A percentile compares a stretch with the other conserved stretches of the same genome.
Evolutionary conservation across 2,888 invertebrate genomes (phyloP).

Genomic region (Empis livida): DNA sequence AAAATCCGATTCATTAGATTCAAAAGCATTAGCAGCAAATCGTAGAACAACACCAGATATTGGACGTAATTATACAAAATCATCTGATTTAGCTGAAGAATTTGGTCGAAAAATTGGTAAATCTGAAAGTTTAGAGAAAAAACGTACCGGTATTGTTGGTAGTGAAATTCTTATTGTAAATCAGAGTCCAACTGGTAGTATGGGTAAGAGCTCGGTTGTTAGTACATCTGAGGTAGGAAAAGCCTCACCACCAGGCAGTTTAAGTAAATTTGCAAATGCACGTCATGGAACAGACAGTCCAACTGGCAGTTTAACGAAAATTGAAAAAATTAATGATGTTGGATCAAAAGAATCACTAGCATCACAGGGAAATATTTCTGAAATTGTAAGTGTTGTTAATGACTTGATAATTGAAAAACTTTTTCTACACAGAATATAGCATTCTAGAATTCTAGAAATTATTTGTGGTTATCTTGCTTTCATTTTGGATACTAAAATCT

Average conservation of each 20-base stretch:
- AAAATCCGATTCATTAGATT: slow-evolving; percentile 34
- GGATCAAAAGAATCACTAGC: slow-evolving; percentile 37
- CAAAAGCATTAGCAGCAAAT: slow-evolving; percentile 28
- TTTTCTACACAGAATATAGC: too few species aligned
- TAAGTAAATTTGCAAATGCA: slow-evolving; percentile 19
- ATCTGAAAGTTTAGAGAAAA: slow-evolving; percentile 32
- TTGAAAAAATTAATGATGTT: slow-evolving; percentile 17
- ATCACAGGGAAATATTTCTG: slow-evolving; percentile 34
- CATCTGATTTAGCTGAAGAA: slow-evolving; percentile 33
- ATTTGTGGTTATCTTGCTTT: too few species aligned
- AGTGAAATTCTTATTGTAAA: slow-evolving; percentile 10
- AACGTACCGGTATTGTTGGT: slow-evolving; percentile 1
- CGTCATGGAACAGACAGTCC: slow-evolving; percentile 19
- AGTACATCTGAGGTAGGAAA: slow-evolving; percentile 16
- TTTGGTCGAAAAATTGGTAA: slow-evolving; percentile 33
- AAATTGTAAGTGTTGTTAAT: slow-evolving; percentile 21
- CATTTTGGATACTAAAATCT: too few species aligned
- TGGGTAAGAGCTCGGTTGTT: slow-evolving; percentile 24
- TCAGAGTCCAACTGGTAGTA: slow-evolving; percentile 30
- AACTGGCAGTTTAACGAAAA: slow-evolving; percentile 23
- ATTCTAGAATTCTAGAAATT: too few species aligned
- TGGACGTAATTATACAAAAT: slow-evolving; percentile 24
- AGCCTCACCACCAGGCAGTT: slow-evolving; percentile 34
- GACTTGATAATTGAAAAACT: too few species aligned
- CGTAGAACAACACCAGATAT: slow-evolving; percentile 34